A percentile compares a stretch with the other conserved stretches of the same genome.
phyloP scores from a whole-genome alignment of 2,113 vertebrate species.

The Verasper variegatus region DNA sequence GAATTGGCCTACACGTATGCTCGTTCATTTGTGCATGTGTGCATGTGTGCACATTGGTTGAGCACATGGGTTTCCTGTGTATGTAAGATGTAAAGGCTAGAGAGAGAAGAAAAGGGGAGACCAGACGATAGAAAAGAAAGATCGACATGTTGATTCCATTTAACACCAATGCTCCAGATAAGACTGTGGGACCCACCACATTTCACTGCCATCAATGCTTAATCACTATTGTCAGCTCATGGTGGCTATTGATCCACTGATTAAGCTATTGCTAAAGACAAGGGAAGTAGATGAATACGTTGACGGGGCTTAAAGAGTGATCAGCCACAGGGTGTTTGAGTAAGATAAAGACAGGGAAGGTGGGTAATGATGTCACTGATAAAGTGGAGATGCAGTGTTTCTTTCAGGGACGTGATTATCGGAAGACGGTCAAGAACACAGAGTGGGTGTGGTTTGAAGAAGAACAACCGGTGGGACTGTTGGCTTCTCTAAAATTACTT shows the following conservation, averaged over 20 bases:
- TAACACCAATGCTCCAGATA: not conserved
- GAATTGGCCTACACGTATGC: too few relatives aligned
- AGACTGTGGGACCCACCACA: not conserved
- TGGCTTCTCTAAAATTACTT: conserved; percentile 6
- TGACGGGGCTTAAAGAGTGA: conserved; percentile 11
- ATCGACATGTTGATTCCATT: not conserved
- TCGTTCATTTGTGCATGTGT: too few relatives aligned
- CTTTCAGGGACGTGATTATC: not conserved
- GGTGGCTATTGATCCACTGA: conserved; percentile 40
- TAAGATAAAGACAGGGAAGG: conserved; percentile 22
- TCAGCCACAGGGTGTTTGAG: conserved; percentile 30
- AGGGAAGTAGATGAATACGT: not conserved
- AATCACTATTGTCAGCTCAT: not conserved
- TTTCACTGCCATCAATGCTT: not conserved
- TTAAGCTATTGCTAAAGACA: conserved; percentile 29
- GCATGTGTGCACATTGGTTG: too few relatives aligned
- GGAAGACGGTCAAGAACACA: not conserved
- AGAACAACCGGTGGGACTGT: not conserved
- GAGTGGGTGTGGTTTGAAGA: not conserved
- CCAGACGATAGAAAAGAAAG: not conserved
- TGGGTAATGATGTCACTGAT: not conserved
- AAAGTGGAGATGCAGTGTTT: not conserved
- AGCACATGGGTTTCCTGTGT: not conserved
- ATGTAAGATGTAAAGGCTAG: not conserved
- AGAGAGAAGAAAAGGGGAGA: not conserved